Evolutionary conservation across 2,888 invertebrate species (phyloP), one percentile per base, ranked within the genome.

Genomic region (Noctua fimbriata): DNA sequence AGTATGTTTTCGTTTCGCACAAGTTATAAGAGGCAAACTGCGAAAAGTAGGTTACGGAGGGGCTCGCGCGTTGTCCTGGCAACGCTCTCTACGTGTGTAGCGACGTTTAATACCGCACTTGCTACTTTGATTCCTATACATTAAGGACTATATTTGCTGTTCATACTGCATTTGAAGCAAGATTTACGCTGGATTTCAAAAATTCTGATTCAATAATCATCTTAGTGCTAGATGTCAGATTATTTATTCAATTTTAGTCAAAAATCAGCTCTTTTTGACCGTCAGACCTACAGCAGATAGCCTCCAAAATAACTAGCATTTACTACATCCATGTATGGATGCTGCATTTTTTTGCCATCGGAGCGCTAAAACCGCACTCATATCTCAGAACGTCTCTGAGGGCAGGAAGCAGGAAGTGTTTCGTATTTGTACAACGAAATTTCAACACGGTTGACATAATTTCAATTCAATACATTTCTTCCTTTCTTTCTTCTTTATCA

Each of bases 41-140:
- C 36, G 76, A 32, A 67, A 84, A 86, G 74, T 85, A 77, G 85
- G 85, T 85, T 85, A 85, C 60, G 18, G 81, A 73, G 83, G 86
- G 85, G 83, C 65, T 86, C 76, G 65, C 49, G n/a, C 85, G 85
- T 85, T 73, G 85, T 73, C 86, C 63, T 86, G 86, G 86, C 86
- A 86, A 85, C 85, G 65, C 55, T 72, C 71, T 75, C 67, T 75
- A 63, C 63, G 55, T 70, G 65, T 32, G 69, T 69, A 67, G 47
- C 69, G 18, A 69, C 47, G 67, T 67, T 70, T 67, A 36, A 75
- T 66, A 47, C 70, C 58, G 60, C 49, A 66, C 72, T 82, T 69
- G 36, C 58, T 63, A n/a, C 24, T 63, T 55, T 78, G 63, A 70
- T 81, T 73, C 52, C 32, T 52, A 16, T 28, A 58, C 28, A 63